Percentiles rank a stretch among this genome's conserved stretches.
Conservation (phyloP, 1,140 invertebrate species). For the Lanistes nyassanus region DNA sequence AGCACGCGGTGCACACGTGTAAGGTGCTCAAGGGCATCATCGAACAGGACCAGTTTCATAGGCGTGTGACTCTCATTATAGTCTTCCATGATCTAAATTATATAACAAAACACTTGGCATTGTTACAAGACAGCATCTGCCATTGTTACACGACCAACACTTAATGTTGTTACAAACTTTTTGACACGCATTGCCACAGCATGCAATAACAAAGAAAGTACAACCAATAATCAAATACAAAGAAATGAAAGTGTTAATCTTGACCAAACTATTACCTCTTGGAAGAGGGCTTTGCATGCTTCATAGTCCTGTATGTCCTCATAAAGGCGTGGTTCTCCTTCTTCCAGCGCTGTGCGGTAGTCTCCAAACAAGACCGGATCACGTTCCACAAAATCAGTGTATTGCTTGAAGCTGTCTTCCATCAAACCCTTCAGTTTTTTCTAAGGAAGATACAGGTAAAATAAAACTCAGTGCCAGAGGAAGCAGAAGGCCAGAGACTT, state of each 20-base stretch:
- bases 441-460: conserved; percentile 35
- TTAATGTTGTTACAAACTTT: background rate
- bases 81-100: conserved; percentile 80
- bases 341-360: conserved; percentile 83
- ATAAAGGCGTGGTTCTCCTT: conserved; percentile 81
- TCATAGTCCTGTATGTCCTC: conserved; percentile 91
- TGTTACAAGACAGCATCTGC: background rate
- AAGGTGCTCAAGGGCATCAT: conserved; percentile 89
- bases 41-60: conserved; percentile 85
- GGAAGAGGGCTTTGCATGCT: conserved; percentile 83
- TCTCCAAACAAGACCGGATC: conserved; percentile 90
- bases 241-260: background rate
- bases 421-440: conserved; percentile 50
- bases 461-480: background rate
- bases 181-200: background rate
- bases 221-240: background rate
- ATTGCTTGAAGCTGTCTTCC: conserved; percentile 60
- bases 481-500: background rate
- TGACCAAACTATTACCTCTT: conserved; percentile 73
- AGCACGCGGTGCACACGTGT: conserved; percentile 85
- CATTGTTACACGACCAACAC: too few species aligned
- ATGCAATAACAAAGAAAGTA: background rate
- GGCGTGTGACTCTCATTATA: conserved; percentile 77
- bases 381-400: conserved; percentile 75
- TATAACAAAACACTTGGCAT: background rate